phyloP scores from a whole-genome alignment of 2,888 invertebrate species.

The Germaria angustata region DNA sequence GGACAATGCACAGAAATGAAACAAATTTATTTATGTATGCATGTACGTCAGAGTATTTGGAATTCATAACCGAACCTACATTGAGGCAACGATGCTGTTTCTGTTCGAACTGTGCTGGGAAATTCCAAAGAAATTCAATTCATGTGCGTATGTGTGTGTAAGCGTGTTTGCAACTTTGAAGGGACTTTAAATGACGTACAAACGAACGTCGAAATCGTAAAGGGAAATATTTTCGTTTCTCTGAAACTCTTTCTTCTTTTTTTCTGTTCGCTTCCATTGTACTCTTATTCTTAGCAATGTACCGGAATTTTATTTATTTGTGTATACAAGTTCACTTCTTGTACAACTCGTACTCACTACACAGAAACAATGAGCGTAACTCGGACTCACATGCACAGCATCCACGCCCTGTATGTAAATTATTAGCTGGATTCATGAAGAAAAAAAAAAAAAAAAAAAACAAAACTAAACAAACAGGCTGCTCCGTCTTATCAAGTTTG shows the following conservation, averaged over 20 bases:
- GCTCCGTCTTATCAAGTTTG: conserved; percentile 24
- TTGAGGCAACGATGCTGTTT: background rate
- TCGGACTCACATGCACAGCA: conserved; percentile 56
- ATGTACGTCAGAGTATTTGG: background rate
- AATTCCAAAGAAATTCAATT: background rate
- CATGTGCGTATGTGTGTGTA: background rate
- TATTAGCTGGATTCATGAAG: conserved; percentile 61
- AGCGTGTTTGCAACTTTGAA: conserved; percentile 8
- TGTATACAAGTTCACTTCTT: conserved; percentile 24
- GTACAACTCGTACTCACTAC: background rate
- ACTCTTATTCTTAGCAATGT: conserved; percentile 22
- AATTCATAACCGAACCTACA: conserved; percentile 23
- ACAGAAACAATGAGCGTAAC: conserved; percentile 42
- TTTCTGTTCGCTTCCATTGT: too few relatives aligned
- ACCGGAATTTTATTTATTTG: conserved; percentile 49
- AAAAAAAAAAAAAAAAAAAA: background rate
- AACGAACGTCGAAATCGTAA: background rate
- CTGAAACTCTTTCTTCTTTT: background rate
- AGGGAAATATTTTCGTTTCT: conserved; percentile 13
- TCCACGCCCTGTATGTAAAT: conserved; percentile 70
- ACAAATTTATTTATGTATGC: conserved; percentile 5
- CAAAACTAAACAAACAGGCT: conserved; percentile 10
- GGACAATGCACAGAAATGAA: conserved; percentile 20
- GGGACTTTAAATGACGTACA: conserved; percentile 50
- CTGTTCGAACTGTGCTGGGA: background rate